Percentiles rank a stretch among this genome's conserved stretches.
Conservation (phyloP, 2,888 invertebrate genomes). For the Pilophorus perplexus region DNA sequence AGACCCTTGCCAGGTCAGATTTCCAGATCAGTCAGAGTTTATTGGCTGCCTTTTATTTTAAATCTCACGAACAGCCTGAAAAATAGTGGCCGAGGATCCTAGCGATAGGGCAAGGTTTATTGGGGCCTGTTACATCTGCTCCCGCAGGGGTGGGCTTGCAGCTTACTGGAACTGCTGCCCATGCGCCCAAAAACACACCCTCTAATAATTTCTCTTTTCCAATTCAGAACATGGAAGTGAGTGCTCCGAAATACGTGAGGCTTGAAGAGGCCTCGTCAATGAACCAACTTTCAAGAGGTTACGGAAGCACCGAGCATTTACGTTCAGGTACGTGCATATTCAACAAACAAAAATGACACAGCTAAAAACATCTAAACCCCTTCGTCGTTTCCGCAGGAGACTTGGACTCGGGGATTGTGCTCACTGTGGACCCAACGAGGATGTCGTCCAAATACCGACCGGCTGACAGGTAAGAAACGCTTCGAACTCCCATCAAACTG, state of each 20-base stretch:
- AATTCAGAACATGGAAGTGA: slow-evolving; percentile 36
- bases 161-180: no score
- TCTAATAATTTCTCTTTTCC: not conserved
- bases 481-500: no score
- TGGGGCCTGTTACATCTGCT: no score
- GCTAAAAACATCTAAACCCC: not conserved
- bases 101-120: no score
- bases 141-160: no score
- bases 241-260: slow-evolving; percentile 41
- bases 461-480: not conserved
- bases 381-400: slow-evolving; percentile 2
- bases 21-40: no score
- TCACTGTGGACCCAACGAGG: slow-evolving; percentile 29
- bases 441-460: slow-evolving; percentile 35
- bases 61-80: no score
- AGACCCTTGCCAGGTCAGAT: no score
- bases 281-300: slow-evolving; percentile 25
- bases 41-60: no score
- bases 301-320: slow-evolving; percentile 23
- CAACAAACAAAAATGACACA: no score
- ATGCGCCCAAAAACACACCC: no score
- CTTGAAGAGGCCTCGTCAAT: slow-evolving; percentile 39
- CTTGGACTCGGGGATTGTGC: slow-evolving; percentile 33
- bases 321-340: slow-evolving; percentile 26
- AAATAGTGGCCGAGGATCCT: no score